Conservation (phyloP, 2,888 invertebrate species). For the Hipparchia sbordonii region DNA sequence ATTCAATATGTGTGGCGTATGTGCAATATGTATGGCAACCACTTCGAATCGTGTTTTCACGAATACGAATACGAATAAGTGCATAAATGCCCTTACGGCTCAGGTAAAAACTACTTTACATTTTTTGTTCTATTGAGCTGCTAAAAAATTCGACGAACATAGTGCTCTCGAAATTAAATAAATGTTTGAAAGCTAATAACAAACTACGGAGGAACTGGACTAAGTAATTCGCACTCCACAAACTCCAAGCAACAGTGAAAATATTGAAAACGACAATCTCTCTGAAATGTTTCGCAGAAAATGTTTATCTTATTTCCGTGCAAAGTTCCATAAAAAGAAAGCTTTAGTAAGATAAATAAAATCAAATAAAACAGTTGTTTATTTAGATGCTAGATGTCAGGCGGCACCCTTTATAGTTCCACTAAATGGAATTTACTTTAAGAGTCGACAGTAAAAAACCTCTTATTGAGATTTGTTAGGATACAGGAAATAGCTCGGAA, state of each 20-base stretch:
- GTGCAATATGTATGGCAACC: too few relatives aligned
- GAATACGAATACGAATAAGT: too few relatives aligned
- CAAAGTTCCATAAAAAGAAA: constrained; percentile 6
- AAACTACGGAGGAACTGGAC: background rate
- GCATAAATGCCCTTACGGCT: too few relatives aligned
- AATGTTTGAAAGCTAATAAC: background rate
- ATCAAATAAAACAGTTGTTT: constrained; percentile 15
- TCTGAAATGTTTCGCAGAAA: constrained; percentile 14
- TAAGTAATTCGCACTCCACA: background rate
- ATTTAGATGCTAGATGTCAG: constrained; percentile 16
- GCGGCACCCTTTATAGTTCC: constrained; percentile 1
- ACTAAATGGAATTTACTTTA: constrained; percentile 8
- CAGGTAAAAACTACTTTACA: too few relatives aligned
- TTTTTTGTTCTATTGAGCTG: too few relatives aligned
- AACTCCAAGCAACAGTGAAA: constrained; percentile 4
- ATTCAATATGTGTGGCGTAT: too few relatives aligned
- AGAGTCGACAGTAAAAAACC: constrained; percentile 1
- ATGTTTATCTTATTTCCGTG: constrained; percentile 7
- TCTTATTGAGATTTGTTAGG: constrained; percentile 9
- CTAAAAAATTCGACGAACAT: background rate
- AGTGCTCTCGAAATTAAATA: background rate
- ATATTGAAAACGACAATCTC: constrained; percentile 11
- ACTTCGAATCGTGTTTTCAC: too few relatives aligned
- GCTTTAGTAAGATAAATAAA: constrained; percentile 15
- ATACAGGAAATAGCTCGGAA: constrained; percentile 7